phyloP scores from a whole-genome alignment of 2,888 invertebrate species.

The Strigamia maritima region DNA sequence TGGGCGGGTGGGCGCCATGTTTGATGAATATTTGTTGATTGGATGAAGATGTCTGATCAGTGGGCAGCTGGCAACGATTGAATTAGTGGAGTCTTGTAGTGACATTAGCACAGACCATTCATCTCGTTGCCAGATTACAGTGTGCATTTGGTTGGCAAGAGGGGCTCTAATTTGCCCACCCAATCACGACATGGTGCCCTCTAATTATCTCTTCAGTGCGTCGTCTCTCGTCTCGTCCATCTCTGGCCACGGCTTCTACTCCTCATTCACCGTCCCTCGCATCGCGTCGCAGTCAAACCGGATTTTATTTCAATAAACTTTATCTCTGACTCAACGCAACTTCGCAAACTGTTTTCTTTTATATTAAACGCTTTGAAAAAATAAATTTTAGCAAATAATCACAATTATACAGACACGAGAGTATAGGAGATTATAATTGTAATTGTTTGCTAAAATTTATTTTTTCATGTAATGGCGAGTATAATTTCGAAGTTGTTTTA shows the following conservation, averaged over 20 bases:
- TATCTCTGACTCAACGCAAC: too few relatives aligned
- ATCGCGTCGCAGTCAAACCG: too few relatives aligned
- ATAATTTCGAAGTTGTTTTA: too few relatives aligned
- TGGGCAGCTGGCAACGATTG: conserved; percentile 17
- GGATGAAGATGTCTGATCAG: conserved; percentile 19
- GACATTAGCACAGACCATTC: conserved; percentile 11
- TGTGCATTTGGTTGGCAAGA: conserved; percentile 12
- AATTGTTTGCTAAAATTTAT: too few relatives aligned
- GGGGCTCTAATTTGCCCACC: conserved; percentile 7
- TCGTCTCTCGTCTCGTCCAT: background rate
- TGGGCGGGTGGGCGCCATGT: background rate
- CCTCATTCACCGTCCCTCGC: background rate
- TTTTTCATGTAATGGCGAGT: too few relatives aligned
- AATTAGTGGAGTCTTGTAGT: conserved; percentile 14
- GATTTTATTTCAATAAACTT: too few relatives aligned
- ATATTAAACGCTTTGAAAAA: too few relatives aligned
- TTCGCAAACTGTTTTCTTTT: too few relatives aligned
- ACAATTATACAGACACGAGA: too few relatives aligned
- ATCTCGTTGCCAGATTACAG: background rate
- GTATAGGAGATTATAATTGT: too few relatives aligned
- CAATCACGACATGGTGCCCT: background rate
- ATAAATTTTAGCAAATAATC: too few relatives aligned
- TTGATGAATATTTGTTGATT: conserved; percentile 14
- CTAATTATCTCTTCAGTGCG: background rate
- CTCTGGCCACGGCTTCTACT: background rate